Evolutionary conservation across 2,888 invertebrate genomes (phyloP), one percentile per base, ranked within the genome.

Genomic region (Mesodorylaimus sp.): DNA sequence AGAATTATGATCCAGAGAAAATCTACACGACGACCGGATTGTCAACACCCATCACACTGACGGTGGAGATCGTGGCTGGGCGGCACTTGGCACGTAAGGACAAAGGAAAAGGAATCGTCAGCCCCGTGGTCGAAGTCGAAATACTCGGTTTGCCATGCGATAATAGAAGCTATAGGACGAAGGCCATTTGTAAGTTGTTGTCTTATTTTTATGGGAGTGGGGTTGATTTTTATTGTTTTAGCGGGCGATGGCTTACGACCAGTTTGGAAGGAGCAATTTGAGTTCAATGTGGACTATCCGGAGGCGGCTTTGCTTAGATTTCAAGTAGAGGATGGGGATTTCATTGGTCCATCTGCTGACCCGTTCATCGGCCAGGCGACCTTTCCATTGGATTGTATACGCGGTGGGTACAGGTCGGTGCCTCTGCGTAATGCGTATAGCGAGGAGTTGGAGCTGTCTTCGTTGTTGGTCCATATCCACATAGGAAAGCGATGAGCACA

Each of bases 281-380:
- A 82, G 60, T 87, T 89, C 66, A 77, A 79, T 37, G 75, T 91
- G 13, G 70, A 72, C 16, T 85, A 82, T 71, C 85, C 88, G 0
- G 76, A 83, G 48, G 75, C 86, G 62, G 85, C 89, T 0, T 69
- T 91, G 45, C 70, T 70, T 45, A 75, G 89, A 36, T 89, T 93
- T 68, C 75, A 82, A 38, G 83, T 89, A 0, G 82, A 86, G 68
- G 89, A 89, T 68, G 91, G 89, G 68, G 95, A 97, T 66, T 84
- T 89, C 74, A 95, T 97, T 70, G 89, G 89, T 0, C 93, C 93
- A 62, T 83, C 59, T 41, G 58, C 58, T 1, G 70, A 80, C 13
- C 89, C 89, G 72, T 89, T 93, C 68, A 81, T 93, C 53, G 93
- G 93, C 1, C 95, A 97, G 71, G 86, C 87, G 38, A 85, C 86